Percentiles rank a stretch among this genome's conserved stretches.
phyloP scores from a whole-genome alignment of 2,888 invertebrate genomes.

The Steromphala cineraria region DNA sequence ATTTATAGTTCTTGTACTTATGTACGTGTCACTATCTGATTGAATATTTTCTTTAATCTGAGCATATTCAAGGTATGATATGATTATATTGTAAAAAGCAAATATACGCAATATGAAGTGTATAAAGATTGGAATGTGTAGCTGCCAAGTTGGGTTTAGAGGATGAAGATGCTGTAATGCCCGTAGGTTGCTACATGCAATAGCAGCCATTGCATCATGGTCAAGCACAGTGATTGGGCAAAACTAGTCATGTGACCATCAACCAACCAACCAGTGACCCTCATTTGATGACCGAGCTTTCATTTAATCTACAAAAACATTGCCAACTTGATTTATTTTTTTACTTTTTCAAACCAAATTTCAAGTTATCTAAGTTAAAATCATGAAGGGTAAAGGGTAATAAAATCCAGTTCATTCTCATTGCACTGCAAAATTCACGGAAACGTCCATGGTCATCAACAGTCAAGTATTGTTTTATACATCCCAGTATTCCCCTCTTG shows the following conservation, averaged over 20 bases:
- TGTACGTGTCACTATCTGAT: neutral
- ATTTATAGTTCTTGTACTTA: neutral
- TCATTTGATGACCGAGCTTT: neutral
- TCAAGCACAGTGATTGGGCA: conserved; percentile 20
- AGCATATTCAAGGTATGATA: neutral
- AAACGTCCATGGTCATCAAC: neutral
- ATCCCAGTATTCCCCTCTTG: conserved; percentile 16
- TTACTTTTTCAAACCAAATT: conserved; percentile 8
- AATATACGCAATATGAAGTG: neutral
- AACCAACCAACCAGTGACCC: neutral
- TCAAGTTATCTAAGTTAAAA: too few species aligned
- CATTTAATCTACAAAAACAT: conserved; percentile 1
- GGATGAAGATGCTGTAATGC: neutral
- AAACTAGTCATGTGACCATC: conserved; percentile 13
- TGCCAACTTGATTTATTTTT: neutral
- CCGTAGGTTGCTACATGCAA: neutral
- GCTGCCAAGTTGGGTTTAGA: neutral
- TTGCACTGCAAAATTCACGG: too few species aligned
- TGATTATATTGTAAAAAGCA: neutral
- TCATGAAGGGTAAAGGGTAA: too few species aligned
- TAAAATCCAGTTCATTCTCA: too few species aligned
- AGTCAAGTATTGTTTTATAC: conserved; percentile 16
- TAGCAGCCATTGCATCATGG: neutral
- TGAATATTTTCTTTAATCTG: neutral
- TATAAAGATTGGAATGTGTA: neutral